Conservation (phyloP, 2,888 invertebrate species). For the Drosophila paramelanica region DNA sequence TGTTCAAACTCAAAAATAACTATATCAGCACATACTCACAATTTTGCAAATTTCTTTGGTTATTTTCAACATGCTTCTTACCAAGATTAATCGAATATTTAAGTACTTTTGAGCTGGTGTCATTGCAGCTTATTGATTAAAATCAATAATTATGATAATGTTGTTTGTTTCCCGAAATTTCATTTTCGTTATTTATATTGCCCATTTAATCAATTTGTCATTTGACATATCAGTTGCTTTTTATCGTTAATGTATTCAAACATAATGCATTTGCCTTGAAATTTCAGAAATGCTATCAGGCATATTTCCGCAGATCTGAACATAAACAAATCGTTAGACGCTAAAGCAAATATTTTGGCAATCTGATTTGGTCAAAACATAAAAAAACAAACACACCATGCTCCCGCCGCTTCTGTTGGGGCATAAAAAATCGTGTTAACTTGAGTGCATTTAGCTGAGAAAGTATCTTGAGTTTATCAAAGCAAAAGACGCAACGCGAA, state of each 20-base stretch:
- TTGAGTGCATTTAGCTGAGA: slow-evolving; percentile 27
- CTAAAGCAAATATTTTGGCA: slow-evolving; percentile 1
- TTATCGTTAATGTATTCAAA: slow-evolving; percentile 1
- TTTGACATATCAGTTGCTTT: slow-evolving; percentile 3
- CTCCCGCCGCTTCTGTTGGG: background rate
- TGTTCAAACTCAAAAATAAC: background rate
- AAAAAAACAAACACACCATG: background rate
- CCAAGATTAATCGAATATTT: background rate
- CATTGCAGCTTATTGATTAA: slow-evolving; percentile 1
- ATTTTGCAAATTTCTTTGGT: background rate
- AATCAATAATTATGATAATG: slow-evolving; percentile 16
- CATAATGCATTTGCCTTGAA: background rate
- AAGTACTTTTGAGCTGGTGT: background rate
- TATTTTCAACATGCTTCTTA: background rate
- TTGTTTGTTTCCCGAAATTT: slow-evolving; percentile 1
- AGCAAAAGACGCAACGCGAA: slow-evolving; percentile 17
- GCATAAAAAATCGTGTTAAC: slow-evolving; percentile 17
- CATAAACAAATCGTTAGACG: slow-evolving; percentile 7
- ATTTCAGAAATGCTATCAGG: background rate
- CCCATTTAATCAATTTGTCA: slow-evolving; percentile 16
- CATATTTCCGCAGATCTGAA: background rate
- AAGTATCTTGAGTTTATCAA: slow-evolving; percentile 30
- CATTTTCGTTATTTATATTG: slow-evolving; percentile 2
- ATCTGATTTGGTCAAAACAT: slow-evolving; percentile 10
- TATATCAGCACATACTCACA: no score